Evolutionary conservation across 2,797 vertebrate species (phyloP).

Genomic region (Molossus alvarezi): DNA sequence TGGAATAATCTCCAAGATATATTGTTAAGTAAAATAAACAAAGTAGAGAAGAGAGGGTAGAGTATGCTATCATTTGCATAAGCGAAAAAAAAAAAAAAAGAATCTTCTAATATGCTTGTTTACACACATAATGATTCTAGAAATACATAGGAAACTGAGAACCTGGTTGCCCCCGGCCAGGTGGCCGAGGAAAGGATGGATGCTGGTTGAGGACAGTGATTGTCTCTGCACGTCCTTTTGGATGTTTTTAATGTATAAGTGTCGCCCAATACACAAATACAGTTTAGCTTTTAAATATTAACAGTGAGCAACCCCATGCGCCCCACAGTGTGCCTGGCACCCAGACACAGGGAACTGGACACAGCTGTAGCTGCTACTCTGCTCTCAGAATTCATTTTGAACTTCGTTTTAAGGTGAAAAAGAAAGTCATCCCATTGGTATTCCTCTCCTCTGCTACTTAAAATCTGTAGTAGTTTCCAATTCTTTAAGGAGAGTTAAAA

Average conservation of each 20-base stretch:
- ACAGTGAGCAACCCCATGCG: not conserved
- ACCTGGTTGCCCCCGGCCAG: not conserved
- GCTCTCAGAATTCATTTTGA: not conserved
- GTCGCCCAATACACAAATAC: not conserved
- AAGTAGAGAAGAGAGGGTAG: not conserved
- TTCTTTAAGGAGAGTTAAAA: not conserved
- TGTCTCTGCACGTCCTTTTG: not conserved
- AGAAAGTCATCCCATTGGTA: not conserved
- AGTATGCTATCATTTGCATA: not conserved
- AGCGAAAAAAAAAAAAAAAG: not conserved
- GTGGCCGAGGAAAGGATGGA: not conserved
- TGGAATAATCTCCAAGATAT: not conserved
- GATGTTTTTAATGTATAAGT: not conserved
- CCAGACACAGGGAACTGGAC: not conserved
- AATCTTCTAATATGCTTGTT: not conserved
- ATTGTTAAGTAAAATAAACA: constrained; percentile 1
- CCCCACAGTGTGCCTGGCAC: not conserved
- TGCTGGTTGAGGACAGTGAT: not conserved
- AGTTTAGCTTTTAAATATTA: not conserved
- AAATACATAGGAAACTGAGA: not conserved
- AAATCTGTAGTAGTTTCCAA: not conserved
- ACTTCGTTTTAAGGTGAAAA: not conserved
- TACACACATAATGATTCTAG: not conserved
- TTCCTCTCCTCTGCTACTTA: constrained; percentile 8
- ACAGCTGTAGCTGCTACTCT: not conserved